Evolutionary conservation across 2,888 invertebrate species (phyloP), one percentile per base, ranked within the genome.

Genomic region (Itoplectis maculator): DNA sequence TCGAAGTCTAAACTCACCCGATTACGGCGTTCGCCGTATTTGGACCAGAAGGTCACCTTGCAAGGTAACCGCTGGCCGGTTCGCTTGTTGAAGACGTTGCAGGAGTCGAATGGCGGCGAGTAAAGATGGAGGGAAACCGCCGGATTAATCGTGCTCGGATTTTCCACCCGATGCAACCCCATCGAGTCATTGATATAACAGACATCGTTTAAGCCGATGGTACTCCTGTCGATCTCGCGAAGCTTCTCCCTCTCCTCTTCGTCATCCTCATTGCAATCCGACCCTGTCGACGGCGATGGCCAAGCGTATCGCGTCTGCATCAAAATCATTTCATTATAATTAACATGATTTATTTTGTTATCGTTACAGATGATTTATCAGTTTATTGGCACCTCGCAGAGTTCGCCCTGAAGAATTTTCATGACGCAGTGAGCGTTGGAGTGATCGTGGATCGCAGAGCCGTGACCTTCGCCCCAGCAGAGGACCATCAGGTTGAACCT

Each of bases 391-490:
- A 97, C 96, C 94, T 99, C 99, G 69, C 95, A 95, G 51, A 99
- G 92, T 80, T 94, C 95, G 0, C 98, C 99, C 82, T 97, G 96
- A 0, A 99, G 94, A 83, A 98, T 95, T 93, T 99, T 99, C 97
- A 99, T 98, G 93, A 99, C 98, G 93, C 99, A 99, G 91, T 99
- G 99, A 0, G 99, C 96, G 90, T 99, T 95, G 0, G 98, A 96
- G 91, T 99, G 99, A 93, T 99, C 99, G 92, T 99, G 99, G 86
- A 99, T 98, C 9, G 97, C 96, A 0, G 99, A 98, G 0, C 97
- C 97, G 86, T 98, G 98, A 0, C 97, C 98, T 91, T 98, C 98
- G 20, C 98, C 98, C 99, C 99, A 99, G 93, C 99, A 99, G n/a
- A 99, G 93, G 37, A 98, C 95, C 96, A 99, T 98, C 86, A 99